Evolutionary conservation across 2,797 vertebrate species (phyloP).

Genomic region (Taenioides sp.): DNA sequence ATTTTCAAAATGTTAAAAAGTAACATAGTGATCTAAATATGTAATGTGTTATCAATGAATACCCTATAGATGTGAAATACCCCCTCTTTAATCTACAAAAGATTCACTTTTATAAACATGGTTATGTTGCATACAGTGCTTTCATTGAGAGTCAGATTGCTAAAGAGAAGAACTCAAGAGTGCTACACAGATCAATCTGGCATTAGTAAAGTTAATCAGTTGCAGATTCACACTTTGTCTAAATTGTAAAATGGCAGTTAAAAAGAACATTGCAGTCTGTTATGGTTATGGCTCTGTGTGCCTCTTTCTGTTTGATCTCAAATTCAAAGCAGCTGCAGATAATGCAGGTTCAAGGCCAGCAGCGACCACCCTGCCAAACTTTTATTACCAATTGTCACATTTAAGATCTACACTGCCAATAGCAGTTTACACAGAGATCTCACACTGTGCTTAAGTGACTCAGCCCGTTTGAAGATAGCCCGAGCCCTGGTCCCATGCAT

Average conservation of each 20-base stretch:
- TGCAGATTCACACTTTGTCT: not conserved
- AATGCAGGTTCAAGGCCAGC: not conserved
- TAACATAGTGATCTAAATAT: too few species aligned
- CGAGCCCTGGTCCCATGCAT: slow-evolving; percentile 52
- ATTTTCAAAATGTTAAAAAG: too few species aligned
- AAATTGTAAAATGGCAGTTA: too few species aligned
- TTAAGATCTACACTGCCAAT: slow-evolving; percentile 18
- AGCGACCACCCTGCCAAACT: not conserved
- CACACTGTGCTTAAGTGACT: slow-evolving; percentile 55
- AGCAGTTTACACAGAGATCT: slow-evolving; percentile 22
- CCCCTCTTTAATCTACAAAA: too few species aligned
- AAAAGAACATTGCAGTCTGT: not conserved
- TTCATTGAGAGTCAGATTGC: too few species aligned
- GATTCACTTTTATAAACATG: too few species aligned
- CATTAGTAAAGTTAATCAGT: too few species aligned
- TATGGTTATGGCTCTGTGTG: not conserved
- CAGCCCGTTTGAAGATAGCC: slow-evolving; percentile 64
- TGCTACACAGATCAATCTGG: too few species aligned
- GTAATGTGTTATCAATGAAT: too few species aligned
- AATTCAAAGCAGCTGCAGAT: not conserved
- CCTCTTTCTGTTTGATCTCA: not conserved
- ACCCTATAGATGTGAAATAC: too few species aligned
- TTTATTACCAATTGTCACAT: slow-evolving; percentile 29
- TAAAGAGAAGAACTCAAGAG: too few species aligned
- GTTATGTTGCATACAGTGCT: too few species aligned